Evolutionary conservation across 2,797 vertebrate species (phyloP).

Genomic region (Sebastes kiyomatsui): DNA sequence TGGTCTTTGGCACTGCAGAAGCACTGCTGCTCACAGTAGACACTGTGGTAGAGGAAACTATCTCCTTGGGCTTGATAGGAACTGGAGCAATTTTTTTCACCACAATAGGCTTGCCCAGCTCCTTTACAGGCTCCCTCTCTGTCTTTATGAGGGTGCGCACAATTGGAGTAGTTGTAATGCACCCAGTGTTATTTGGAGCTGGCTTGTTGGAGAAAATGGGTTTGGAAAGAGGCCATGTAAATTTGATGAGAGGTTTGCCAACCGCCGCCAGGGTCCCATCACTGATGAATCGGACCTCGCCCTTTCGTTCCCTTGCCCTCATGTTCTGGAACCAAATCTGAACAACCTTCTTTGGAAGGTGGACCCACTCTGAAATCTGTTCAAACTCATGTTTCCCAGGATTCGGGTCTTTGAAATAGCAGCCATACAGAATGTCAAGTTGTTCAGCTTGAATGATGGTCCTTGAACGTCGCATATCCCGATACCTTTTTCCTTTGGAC

Average conservation of each 20-base stretch:
- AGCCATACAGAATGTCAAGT: slow-evolving; percentile 94
- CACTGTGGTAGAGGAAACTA: slow-evolving; percentile 53
- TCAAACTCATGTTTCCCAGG: slow-evolving; percentile 94
- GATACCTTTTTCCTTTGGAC: slow-evolving; percentile 81
- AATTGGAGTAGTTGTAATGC: slow-evolving; percentile 72
- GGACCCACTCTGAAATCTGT: slow-evolving; percentile 93
- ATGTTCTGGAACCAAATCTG: slow-evolving; percentile 98
- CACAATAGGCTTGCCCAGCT: slow-evolving; percentile 61
- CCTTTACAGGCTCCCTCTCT: slow-evolving; percentile 69
- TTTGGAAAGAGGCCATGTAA: slow-evolving; percentile 86
- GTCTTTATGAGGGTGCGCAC: slow-evolving; percentile 76
- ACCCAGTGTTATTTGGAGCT: slow-evolving; percentile 65
- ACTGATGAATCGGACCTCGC: slow-evolving; percentile 90
- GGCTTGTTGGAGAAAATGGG: slow-evolving; percentile 85
- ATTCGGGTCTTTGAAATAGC: slow-evolving; percentile 95
- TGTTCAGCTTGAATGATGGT: slow-evolving; percentile 94
- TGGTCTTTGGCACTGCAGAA: slow-evolving; percentile 81
- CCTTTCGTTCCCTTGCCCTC: slow-evolving; percentile 92
- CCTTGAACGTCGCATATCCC: slow-evolving; percentile 88
- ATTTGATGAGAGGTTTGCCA: slow-evolving; percentile 87
- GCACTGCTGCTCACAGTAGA: slow-evolving; percentile 66
- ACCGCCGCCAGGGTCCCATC: slow-evolving; percentile 86
- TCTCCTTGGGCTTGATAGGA: slow-evolving; percentile 81
- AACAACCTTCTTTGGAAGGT: slow-evolving; percentile 93
- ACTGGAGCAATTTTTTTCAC: slow-evolving; percentile 73